Base-by-base conservation (phyloP, 2,797 vertebrate species). In the Telmatherina bonti region DNA sequence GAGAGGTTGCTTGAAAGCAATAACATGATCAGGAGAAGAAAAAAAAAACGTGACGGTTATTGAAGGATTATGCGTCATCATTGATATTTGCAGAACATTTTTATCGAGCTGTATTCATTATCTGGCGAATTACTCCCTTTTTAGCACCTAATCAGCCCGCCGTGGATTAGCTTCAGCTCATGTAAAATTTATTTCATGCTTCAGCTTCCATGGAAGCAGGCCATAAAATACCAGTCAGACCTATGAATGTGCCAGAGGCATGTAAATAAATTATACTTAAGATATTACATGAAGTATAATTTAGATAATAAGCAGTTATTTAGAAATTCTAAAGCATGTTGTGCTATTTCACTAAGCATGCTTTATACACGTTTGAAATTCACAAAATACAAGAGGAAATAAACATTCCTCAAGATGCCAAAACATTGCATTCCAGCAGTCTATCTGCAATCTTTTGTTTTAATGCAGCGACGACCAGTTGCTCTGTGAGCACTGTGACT, bases 11-110 rank as follows among this genome's bases (percentile, higher is more conserved):
- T 74, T 88, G 43, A 73, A 74, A 85, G 55, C 52, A 56, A 68
- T 5, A 20, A 41, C 31, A 47, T 13, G 38, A 64, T 60, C 64
- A 67, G 38, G 27, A 74, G 64, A 54, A 53, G 22, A 7, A 43
- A 20, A 10, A 33, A 38, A 58, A 62, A 64, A 78, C n/a, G n/a
- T 82, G 84, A 82, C 74, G 79, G 62, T 85, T 88, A 88, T 82
- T 87, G 85, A 87, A 68, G 82, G 81, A 90, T 92, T 91, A 88
- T 83, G 79, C 73, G 51, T 91, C 88, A 92, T 90, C 83, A 64
- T 70, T 92, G 91, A 92, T 92, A 93, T 94, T 93, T 90, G 66
- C 88, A 70, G 84, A 90, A 84, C 79, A 79, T 85, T 92, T 92
- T 83, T 90, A 88, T 91, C 31, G 60, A 89, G 85, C 85, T 62